phyloP scores from a whole-genome alignment of 2,888 invertebrate species.

The Melipona bicolor region DNA sequence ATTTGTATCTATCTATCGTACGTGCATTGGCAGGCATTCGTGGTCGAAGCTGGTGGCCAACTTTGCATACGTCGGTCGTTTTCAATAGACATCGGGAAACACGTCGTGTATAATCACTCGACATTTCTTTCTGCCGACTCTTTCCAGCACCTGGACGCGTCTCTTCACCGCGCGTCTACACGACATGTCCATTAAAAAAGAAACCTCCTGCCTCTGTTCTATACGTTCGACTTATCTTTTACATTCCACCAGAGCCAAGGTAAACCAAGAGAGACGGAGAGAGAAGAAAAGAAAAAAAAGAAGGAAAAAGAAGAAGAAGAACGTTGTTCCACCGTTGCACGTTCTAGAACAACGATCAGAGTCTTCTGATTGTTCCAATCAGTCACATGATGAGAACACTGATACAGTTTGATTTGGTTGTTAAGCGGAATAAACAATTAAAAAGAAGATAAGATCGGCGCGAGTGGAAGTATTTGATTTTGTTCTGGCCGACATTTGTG shows the following conservation, averaged over 20 bases:
- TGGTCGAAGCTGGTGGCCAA: neutral
- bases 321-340: slow-evolving; percentile 27
- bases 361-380: neutral
- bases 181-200: slow-evolving; percentile 42
- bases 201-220: slow-evolving; percentile 14
- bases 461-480: neutral
- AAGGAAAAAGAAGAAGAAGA: slow-evolving; percentile 16
- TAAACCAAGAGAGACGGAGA: slow-evolving; percentile 48
- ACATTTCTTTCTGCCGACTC: slow-evolving; percentile 31
- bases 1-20: neutral
- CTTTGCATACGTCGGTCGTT: slow-evolving; percentile 22
- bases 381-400: neutral
- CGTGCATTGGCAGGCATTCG: slow-evolving; percentile 10
- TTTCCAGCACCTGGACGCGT: slow-evolving; percentile 29
- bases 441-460: neutral
- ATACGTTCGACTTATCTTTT: slow-evolving; percentile 54
- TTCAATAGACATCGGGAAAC: slow-evolving; percentile 10
- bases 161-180: neutral
- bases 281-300: neutral
- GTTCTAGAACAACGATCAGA: slow-evolving; percentile 26
- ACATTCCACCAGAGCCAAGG: slow-evolving; percentile 72
- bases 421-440: neutral
- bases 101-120: slow-evolving; percentile 11
- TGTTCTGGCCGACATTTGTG: neutral
- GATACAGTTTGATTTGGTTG: neutral